These are phyloP conservation scores for Leptopilina boulardi DNA, from an alignment of 1,140 invertebrate species.

Conservation along the genomic window DNA sequence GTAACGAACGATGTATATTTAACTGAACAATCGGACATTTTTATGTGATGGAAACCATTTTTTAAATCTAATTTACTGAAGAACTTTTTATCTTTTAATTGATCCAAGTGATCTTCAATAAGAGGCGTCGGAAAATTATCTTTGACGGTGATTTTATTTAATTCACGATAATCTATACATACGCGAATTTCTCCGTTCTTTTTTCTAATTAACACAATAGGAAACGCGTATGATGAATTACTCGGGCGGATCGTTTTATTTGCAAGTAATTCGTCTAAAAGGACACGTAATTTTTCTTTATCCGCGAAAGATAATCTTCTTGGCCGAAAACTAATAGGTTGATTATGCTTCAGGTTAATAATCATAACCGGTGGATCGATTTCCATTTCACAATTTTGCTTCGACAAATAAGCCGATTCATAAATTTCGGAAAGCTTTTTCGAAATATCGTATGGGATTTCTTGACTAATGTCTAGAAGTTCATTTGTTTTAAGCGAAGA, in stretches of 20 bases:
- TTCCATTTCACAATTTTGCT: too few species aligned
- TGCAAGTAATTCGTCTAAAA: too few species aligned
- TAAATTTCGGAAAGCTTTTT: too few species aligned
- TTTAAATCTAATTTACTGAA: conserved; percentile 20
- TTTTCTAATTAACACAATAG: not conserved
- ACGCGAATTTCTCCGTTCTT: not conserved
- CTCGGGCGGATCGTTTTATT: not conserved
- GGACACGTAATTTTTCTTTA: too few species aligned
- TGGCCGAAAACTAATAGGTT: too few species aligned
- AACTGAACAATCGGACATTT: not conserved
- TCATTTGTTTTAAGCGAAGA: too few species aligned
- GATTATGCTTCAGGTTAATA: too few species aligned
- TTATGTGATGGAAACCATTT: not conserved
- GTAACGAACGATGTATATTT: not conserved
- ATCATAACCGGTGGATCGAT: too few species aligned
- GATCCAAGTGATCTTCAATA: not conserved
- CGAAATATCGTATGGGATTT: too few species aligned
- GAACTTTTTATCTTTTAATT: not conserved
- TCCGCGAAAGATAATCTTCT: too few species aligned
- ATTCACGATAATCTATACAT: not conserved
- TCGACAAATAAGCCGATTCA: too few species aligned
- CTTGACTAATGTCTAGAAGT: too few species aligned
- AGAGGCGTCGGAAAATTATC: conserved; percentile 1
- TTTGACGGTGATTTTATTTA: conserved; percentile 5
- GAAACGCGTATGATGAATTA: not conserved